Conservation (phyloP, 1,140 invertebrate species). For the Procambarus clarkii region DNA sequence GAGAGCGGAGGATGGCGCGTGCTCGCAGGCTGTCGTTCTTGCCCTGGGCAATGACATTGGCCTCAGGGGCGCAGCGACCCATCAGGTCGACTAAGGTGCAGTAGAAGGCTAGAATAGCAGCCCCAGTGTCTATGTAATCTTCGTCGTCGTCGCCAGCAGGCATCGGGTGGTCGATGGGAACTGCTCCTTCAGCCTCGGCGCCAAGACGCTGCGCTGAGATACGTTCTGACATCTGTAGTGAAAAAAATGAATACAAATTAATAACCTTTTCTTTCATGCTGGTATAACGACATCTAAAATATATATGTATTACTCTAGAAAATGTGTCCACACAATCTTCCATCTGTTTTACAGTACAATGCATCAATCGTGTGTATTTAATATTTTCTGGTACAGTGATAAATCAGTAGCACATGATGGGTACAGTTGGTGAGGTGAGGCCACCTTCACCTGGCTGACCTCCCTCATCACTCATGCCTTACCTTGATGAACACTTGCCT, state of each 20-base stretch:
- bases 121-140: slow-evolving; percentile 99
- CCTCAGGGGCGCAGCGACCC: slow-evolving; percentile 97
- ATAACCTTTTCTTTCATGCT: too few species aligned
- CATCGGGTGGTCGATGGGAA: slow-evolving; percentile 84
- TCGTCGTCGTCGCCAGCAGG: slow-evolving; percentile 97
- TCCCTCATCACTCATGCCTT: too few species aligned
- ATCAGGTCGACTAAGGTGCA: slow-evolving; percentile 97
- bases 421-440: too few species aligned
- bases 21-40: slow-evolving; percentile 99
- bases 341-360: too few species aligned
- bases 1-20: slow-evolving; percentile 95
- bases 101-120: slow-evolving; percentile 98
- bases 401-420: too few species aligned
- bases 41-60: slow-evolving; percentile 80
- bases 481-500: too few species aligned
- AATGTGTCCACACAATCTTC: too few species aligned
- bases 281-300: too few species aligned
- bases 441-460: too few species aligned
- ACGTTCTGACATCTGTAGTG: slow-evolving; percentile 86
- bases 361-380: too few species aligned
- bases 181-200: slow-evolving; percentile 78
- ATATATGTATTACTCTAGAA: too few species aligned
- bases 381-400: too few species aligned
- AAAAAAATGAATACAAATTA: not conserved
- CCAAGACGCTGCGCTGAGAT: slow-evolving; percentile 84